Base-by-base conservation (phyloP, 2,797 vertebrate species). In the Silurus aristotelis region DNA sequence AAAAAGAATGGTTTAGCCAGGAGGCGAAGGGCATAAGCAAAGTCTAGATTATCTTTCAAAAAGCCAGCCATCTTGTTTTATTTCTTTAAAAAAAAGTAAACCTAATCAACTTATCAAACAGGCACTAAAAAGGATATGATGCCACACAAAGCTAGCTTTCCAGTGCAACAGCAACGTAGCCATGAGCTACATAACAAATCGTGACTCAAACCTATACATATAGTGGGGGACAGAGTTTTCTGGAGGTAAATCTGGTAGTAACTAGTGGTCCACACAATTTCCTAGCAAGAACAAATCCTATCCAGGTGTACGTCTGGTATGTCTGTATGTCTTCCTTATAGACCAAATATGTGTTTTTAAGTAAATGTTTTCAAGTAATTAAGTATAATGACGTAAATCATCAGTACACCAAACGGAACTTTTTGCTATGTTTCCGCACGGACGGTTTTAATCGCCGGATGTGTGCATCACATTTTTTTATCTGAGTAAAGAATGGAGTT, bases 21-120 rank as follows among this genome's bases (percentile, higher is more conserved):
- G 13, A 82, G 78, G 48, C 22, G 14, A 84, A 78, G 75, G 77
- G 27, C 84, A 83, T 19, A 56, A 81, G 22, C 38, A 75, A 43
- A 66, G 58, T 78, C 71, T 72, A 58, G 31, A 64, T 85, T 46
- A 77, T 86, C 63, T 80, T 82, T 85, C 64, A 88, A 83, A 83
- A 7, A 48, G 67, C 64, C 58, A 72, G 38, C 76, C 43, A 48
- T 64, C 5, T 78, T 66, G n/a, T 56, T 63, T 55, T 71, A 76
- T 75, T 20, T 43, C 43, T 14, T 2, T 38, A 67, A 66, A 68
- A 84, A 64, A 55, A 19, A 73, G n/a, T 20, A 3, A 19, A 66
- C 27, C 27, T 17, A 27, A 66, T 5, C 31, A 79, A 20, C 27
- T 43, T 58, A 79, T 46, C 12, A 20, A 63, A n/a, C 60, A 64